Percentiles rank a stretch among this genome's conserved stretches.
These are phyloP conservation scores for Laticauda laticaudata DNA, from an alignment of 2,113 vertebrate species.

Conservation along the genomic window DNA sequence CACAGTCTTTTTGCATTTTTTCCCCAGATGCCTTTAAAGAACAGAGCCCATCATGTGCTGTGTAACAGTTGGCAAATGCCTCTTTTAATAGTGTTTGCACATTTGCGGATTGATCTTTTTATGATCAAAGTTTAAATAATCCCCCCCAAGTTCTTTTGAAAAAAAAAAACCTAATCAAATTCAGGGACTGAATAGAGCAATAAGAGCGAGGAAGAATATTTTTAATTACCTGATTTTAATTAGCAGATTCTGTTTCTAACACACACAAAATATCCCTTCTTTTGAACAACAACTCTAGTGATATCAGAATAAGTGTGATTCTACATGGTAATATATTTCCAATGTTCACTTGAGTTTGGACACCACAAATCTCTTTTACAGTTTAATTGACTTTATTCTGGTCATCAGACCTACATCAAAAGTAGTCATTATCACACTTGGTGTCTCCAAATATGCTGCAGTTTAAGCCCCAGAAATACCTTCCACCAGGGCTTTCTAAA, in stretches of 20 bases:
- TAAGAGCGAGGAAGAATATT: background rate
- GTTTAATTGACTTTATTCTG: background rate
- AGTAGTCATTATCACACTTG: background rate
- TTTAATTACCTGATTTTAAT: constrained; percentile 52
- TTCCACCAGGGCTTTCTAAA: background rate
- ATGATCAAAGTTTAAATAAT: constrained; percentile 63
- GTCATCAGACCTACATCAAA: background rate
- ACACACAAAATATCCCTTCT: constrained; percentile 25
- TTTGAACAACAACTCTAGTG: background rate
- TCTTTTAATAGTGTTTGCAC: constrained; percentile 51
- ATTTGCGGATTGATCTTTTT: constrained; percentile 54
- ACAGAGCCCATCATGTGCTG: background rate
- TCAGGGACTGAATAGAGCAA: background rate
- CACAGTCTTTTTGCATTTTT: constrained; percentile 30
- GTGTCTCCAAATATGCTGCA: background rate
- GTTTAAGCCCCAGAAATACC: background rate
- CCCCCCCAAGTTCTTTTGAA: constrained; percentile 41
- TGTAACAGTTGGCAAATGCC: constrained; percentile 55
- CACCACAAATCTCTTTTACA: background rate
- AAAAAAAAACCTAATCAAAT: constrained; percentile 49
- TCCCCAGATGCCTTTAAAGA: constrained; percentile 47
- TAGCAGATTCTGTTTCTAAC: constrained; percentile 19
- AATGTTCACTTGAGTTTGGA: background rate
- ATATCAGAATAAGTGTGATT: background rate
- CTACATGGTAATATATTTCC: background rate